Evolutionary conservation across 2,113 vertebrate genomes (phyloP).

Genomic region (Daubentonia madagascariensis): DNA sequence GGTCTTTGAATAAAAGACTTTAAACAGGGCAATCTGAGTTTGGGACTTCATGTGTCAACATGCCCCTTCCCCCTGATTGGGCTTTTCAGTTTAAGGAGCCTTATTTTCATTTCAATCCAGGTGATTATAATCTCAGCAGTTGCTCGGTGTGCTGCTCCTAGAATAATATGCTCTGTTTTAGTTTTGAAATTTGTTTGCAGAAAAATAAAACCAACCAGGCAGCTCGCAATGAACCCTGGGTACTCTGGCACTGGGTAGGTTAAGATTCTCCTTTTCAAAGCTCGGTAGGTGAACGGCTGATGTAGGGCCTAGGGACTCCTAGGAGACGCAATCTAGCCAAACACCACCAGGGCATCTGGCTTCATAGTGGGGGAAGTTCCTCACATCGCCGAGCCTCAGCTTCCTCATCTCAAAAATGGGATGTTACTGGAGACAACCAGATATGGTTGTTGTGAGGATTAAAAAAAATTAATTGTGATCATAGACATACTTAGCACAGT

Average conservation of each 20-base stretch:
- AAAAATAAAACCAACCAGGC: constrained; percentile 41
- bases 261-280: not conserved
- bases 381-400: not conserved
- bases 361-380: not conserved
- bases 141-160: constrained; percentile 44
- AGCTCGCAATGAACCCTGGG: not conserved
- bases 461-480: not conserved
- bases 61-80: constrained; percentile 38
- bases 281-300: not conserved
- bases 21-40: not conserved
- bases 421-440: not conserved
- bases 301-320: not conserved
- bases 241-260: not conserved
- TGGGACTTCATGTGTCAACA: constrained; percentile 38
- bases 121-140: constrained; percentile 44
- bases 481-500: not conserved
- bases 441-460: not conserved
- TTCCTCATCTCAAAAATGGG: not conserved
- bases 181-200: constrained; percentile 60
- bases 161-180: constrained; percentile 52
- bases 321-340: not conserved
- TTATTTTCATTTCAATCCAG: constrained; percentile 5
- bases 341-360: rapidly evolving
- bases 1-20: not conserved
- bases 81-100: constrained; percentile 55